phyloP scores from a whole-genome alignment of 2,113 vertebrate species.

The Tursiops truncatus region DNA sequence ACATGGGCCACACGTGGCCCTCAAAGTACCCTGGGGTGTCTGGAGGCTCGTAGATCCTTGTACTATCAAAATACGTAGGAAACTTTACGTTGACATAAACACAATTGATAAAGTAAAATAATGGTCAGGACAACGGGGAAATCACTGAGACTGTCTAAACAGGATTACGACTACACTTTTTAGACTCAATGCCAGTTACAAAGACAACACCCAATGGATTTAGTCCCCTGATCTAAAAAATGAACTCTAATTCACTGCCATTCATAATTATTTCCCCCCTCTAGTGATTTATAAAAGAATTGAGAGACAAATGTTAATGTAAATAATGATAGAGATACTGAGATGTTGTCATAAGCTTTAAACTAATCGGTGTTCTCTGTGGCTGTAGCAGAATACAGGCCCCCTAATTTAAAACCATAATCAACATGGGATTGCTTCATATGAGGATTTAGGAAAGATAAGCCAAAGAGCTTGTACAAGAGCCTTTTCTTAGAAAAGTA shows the following conservation, averaged over 20 bases:
- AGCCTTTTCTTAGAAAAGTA: slow-evolving; percentile 5
- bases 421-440: neutral
- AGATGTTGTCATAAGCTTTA: neutral
- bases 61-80: slow-evolving; percentile 84
- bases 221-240: neutral
- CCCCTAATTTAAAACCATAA: neutral
- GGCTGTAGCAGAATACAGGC: neutral
- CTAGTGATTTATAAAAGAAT: neutral
- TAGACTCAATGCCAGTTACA: neutral
- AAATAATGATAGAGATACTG: neutral
- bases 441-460: neutral
- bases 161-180: neutral
- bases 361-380: neutral
- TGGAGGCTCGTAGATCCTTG: slow-evolving; percentile 90
- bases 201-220: neutral
- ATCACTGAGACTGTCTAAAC: neutral
- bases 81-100: slow-evolving; percentile 32
- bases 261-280: neutral
- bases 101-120: neutral
- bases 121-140: neutral
- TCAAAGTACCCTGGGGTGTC: slow-evolving; percentile 95
- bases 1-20: slow-evolving; percentile 96
- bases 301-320: neutral
- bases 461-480: neutral
- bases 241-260: neutral